phyloP scores from a whole-genome alignment of 2,888 invertebrate species.

The Euspilapteryx auroguttella region DNA sequence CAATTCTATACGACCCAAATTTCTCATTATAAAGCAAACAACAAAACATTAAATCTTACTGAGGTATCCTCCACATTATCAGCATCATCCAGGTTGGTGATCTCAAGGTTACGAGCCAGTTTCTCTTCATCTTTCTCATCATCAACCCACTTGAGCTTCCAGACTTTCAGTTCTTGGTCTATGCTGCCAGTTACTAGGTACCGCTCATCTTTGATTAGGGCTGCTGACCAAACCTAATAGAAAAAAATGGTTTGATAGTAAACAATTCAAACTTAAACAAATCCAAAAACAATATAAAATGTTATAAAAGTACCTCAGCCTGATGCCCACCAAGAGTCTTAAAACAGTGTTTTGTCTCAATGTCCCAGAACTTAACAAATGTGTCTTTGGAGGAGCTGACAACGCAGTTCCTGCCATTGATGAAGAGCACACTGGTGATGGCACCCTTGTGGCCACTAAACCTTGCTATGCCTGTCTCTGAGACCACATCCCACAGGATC shows the following conservation, averaged over 20 bases:
- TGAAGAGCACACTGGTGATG: constrained; percentile 80
- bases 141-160: constrained; percentile 69
- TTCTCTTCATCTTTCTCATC: constrained; percentile 51
- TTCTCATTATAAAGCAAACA: too few species aligned
- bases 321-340: constrained; percentile 89
- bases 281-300: too few species aligned
- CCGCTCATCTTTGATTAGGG: constrained; percentile 74
- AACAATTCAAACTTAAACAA: too few species aligned
- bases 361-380: constrained; percentile 96
- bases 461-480: constrained; percentile 86
- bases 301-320: constrained; percentile 71
- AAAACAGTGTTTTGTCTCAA: constrained; percentile 93
- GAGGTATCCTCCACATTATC: constrained; percentile 57
- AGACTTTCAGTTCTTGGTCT: constrained; percentile 83
- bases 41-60: too few species aligned
- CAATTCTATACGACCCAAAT: too few species aligned
- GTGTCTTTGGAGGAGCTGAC: constrained; percentile 91
- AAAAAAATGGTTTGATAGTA: constrained; percentile 6
- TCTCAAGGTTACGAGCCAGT: constrained; percentile 43
- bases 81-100: constrained; percentile 53
- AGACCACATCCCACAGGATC: constrained; percentile 92
- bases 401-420: constrained; percentile 68
- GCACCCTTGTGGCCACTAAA: constrained; percentile 91
- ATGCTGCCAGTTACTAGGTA: constrained; percentile 87
- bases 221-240: constrained; percentile 81